Evolutionary conservation across 2,797 vertebrate genomes (phyloP).

Genomic region (Euthynnus affinis): DNA sequence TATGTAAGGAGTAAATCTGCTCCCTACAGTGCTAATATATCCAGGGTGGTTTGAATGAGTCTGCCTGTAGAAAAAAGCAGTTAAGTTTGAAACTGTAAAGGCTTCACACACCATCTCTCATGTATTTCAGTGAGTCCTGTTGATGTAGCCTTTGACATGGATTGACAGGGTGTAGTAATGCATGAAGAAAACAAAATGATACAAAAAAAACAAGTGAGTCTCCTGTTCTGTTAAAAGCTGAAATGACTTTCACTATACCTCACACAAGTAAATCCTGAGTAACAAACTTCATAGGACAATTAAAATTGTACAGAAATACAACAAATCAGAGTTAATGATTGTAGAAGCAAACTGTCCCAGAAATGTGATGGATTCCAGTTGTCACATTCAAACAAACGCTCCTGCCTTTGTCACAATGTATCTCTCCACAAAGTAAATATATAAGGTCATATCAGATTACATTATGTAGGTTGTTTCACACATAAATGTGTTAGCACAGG

Average conservation of each 20-base stretch:
- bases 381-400: no score
- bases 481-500: neutral
- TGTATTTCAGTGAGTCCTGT: conserved; percentile 6
- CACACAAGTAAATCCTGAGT: neutral
- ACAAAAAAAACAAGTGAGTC: neutral
- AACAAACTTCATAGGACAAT: conserved; percentile 1
- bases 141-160: conserved; percentile 25
- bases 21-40: conserved; percentile 30
- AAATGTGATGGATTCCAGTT: no score
- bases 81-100: conserved; percentile 31
- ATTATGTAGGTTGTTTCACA: neutral
- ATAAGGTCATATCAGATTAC: neutral
- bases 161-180: conserved; percentile 9
- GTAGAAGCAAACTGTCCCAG: no score
- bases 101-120: conserved; percentile 23
- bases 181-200: conserved; percentile 1
- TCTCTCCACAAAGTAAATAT: neutral
- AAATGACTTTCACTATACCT: neutral
- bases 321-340: no score
- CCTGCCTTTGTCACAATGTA: neutral
- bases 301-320: neutral
- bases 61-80: conserved; percentile 23
- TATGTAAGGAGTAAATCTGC: conserved; percentile 28
- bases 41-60: conserved; percentile 33
- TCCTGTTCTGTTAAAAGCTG: neutral